phyloP scores from a whole-genome alignment of 37 sponge, comb jelly and placozoan genomes.

The Haliclona indistincta region DNA sequence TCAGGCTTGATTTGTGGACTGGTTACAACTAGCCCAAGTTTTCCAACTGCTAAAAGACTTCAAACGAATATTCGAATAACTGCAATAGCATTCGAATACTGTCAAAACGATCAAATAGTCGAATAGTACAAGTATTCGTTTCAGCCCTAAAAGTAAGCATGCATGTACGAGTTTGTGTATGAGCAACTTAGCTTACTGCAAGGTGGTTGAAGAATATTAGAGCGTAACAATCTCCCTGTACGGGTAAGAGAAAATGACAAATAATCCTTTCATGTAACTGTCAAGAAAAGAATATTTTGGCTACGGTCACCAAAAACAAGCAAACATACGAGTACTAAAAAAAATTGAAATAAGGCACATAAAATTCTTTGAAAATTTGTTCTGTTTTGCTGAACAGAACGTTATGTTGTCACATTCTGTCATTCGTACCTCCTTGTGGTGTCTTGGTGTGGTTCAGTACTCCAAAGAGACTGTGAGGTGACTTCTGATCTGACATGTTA shows the following conservation, averaged over 20 bases:
- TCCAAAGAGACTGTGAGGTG: constrained; percentile 80
- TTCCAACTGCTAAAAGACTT: no score
- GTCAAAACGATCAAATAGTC: no score
- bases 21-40: no score
- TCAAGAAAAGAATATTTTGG: background rate
- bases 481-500: constrained; percentile 72
- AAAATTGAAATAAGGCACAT: background rate
- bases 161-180: no score
- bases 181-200: constrained; percentile 60
- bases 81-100: no score
- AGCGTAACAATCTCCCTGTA: constrained; percentile 74
- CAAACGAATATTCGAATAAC: no score
- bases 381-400: background rate
- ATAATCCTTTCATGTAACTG: no score
- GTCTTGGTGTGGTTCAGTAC: constrained; percentile 95
- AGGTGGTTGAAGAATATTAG: constrained; percentile 96
- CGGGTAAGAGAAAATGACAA: no score
- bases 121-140: no score
- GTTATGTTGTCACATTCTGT: background rate
- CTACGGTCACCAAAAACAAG: background rate
- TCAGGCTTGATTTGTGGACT: no score
- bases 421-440: constrained; percentile 67
- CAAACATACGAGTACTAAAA: background rate
- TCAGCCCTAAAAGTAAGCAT: no score
- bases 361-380: background rate